A percentile compares a stretch with the other conserved stretches of the same genome.
Evolutionary conservation across 2,888 invertebrate species (phyloP).

Genomic region (Tetragnatha montana): DNA sequence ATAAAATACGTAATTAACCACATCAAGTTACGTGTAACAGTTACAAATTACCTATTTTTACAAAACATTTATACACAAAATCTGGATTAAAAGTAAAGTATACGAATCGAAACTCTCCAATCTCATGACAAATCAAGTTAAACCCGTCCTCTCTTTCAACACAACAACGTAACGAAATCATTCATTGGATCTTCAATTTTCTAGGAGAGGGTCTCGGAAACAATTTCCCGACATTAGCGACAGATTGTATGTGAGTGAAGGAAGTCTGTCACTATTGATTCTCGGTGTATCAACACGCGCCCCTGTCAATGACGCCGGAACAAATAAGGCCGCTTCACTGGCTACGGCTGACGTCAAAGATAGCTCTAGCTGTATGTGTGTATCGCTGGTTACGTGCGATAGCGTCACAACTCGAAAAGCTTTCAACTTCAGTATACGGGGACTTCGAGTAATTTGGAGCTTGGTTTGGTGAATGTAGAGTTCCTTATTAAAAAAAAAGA

Average conservation of each 20-base stretch:
- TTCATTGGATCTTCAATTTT: constrained; percentile 24
- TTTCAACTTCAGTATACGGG: no score
- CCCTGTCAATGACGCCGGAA: constrained; percentile 39
- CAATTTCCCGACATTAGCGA: constrained; percentile 13
- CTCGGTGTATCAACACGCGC: constrained; percentile 28
- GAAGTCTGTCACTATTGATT: constrained; percentile 40
- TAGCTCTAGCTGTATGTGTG: background rate
- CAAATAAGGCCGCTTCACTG: constrained; percentile 32
- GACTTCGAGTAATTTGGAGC: no score
- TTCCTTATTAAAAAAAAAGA: no score
- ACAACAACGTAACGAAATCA: constrained; percentile 4
- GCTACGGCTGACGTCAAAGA: constrained; percentile 14
- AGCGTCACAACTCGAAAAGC: no score
- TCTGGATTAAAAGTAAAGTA: no score
- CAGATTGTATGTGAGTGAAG: background rate
- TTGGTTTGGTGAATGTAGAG: no score
- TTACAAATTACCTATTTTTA: no score
- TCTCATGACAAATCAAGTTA: no score
- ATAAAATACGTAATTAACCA: no score
- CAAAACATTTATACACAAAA: no score
- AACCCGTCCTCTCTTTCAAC: background rate
- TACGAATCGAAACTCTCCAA: no score
- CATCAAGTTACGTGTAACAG: no score
- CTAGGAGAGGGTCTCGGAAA: background rate
- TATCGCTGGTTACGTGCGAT: background rate